Evolutionary conservation across 2,888 invertebrate species (phyloP).

Genomic region (Luperina testacea): DNA sequence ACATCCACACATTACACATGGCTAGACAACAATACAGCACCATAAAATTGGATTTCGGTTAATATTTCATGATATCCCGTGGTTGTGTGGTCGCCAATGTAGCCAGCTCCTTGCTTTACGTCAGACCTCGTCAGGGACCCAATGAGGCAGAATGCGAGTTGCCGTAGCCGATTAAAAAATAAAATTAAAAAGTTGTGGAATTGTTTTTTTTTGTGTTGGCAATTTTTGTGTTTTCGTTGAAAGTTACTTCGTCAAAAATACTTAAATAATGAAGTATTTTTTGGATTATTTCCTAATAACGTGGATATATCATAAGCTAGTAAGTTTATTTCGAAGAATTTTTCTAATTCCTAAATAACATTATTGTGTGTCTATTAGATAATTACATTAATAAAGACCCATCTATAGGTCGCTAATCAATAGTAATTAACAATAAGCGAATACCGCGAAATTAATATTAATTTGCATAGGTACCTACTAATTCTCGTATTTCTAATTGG

Average conservation of each 20-base stretch:
- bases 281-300: not conserved
- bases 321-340: not conserved
- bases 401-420: not conserved
- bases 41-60: slow-evolving; percentile 84
- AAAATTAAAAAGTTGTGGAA: slow-evolving; percentile 62
- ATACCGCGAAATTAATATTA: not conserved
- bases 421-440: slow-evolving; percentile 9
- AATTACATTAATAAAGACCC: not conserved
- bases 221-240: slow-evolving; percentile 33
- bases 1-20: slow-evolving; percentile 65
- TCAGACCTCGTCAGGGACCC: slow-evolving; percentile 80
- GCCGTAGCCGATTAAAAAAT: slow-evolving; percentile 69
- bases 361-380: not conserved
- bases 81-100: slow-evolving; percentile 78
- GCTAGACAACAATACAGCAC: slow-evolving; percentile 76
- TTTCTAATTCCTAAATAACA: not conserved
- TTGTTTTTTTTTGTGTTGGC: slow-evolving; percentile 23
- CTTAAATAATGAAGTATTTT: not conserved
- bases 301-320: not conserved
- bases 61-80: slow-evolving; percentile 71
- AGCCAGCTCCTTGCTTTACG: slow-evolving; percentile 84
- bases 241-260: slow-evolving; percentile 1
- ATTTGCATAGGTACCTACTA: not conserved
- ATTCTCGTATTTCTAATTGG: slow-evolving; percentile 29
- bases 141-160: slow-evolving; percentile 78